Base-by-base conservation (phyloP, 2,888 invertebrate genomes). In the Ctenicera cuprea region DNA sequence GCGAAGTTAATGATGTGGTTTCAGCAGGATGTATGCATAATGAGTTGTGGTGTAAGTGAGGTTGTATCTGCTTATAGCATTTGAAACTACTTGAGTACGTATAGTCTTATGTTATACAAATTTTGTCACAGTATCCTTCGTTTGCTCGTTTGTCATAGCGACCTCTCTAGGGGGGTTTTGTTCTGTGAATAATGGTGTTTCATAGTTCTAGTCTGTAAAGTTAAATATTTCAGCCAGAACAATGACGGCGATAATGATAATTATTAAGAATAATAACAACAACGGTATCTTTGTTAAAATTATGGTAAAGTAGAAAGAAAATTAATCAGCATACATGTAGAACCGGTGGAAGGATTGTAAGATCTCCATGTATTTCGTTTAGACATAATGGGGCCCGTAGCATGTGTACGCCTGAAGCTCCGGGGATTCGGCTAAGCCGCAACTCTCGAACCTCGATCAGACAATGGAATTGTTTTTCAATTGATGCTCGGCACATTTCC, bases 381-480 rank as follows among this genome's bases (percentile, higher is more conserved):
- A 65, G 71, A 67, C 20, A 65, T 73, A 73, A 75, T 76, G 71
- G 76, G 67, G 70, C 62, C 48, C 65, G 65, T 61, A 74, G 71
- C 74, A 72, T 74, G 71, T 74, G 71, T 71, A 74, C 45, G 65
- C 14, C 20, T 8, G 57, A 50, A 71, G 73, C 69, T 72, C 61
- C 38, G 30, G 76, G 74, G 74, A 78, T 78, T 74, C 73, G 62
- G 65, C 62, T 77, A 76, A 77, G 71, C 77, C 73, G 65, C 67
- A 71, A 71, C 74, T 75, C 74, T 74, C 68, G 74, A 75, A 74
- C 72, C 72, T 66, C 76, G 75, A 71, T 73, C 74, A 75, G 76
- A 76, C 77, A 77, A 78, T 76, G 67, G 76, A 78, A 78, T 78
- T 78, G 78, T 77, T 78, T 78, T 78, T 77, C 78, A 78, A 78